Conservation (phyloP, 1,140 invertebrate species). For the Plectrocnemia conspersa region DNA sequence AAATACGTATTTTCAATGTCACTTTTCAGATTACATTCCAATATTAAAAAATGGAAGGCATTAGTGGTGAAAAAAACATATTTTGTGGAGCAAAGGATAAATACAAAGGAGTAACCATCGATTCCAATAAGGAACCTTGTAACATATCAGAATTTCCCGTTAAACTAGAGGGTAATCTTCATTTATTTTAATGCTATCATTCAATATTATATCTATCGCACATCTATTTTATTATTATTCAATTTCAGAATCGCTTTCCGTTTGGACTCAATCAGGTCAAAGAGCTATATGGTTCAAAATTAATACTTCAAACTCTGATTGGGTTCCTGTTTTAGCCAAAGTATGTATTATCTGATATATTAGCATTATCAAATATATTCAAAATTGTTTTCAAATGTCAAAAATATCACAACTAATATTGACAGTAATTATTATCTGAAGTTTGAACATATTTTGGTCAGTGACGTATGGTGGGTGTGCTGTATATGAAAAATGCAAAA, state of each 20-base stretch:
- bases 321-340: slow-evolving; percentile 72
- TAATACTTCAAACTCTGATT: slow-evolving; percentile 60
- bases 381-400: no score
- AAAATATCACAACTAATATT: no score
- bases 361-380: no score
- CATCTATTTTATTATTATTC: slow-evolving; percentile 24
- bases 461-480: no score
- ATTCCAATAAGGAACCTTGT: slow-evolving; percentile 57
- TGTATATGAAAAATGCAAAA: no score
- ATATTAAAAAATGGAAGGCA: slow-evolving; percentile 12
- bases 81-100: slow-evolving; percentile 61
- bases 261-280: slow-evolving; percentile 63
- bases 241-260: slow-evolving; percentile 64
- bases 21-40: not conserved
- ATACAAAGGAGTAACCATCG: slow-evolving; percentile 65
- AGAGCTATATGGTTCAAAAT: slow-evolving; percentile 83
- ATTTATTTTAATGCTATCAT: slow-evolving; percentile 7
- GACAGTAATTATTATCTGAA: no score
- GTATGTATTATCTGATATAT: slow-evolving; percentile 44
- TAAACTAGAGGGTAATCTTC: slow-evolving; percentile 54
- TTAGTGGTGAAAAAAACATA: slow-evolving; percentile 5
- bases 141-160: slow-evolving; percentile 47
- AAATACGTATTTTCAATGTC: not conserved
- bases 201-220: slow-evolving; percentile 30
- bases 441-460: no score